These are phyloP conservation scores for Micoletzkya japonica DNA, from an alignment of 2,888 invertebrate genomes.

Conservation along the genomic window DNA sequence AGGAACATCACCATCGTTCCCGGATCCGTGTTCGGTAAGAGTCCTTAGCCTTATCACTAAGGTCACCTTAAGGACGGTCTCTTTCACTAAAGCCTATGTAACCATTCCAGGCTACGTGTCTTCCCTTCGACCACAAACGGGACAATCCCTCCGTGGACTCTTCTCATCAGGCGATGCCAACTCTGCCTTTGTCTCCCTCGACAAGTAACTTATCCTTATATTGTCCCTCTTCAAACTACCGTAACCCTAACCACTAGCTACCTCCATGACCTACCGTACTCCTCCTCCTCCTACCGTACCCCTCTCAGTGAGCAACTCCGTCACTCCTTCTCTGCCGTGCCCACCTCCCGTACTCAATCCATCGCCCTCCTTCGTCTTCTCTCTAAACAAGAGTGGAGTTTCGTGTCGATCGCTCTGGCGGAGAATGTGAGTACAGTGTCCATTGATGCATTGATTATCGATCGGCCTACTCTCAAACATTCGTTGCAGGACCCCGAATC, in stretches of 20 bases:
- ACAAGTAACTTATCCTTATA: slow-evolving; percentile 36
- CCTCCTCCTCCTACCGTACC: slow-evolving; percentile 26
- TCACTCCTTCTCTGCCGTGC: slow-evolving; percentile 27
- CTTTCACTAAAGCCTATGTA: not conserved
- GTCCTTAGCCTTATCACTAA: not conserved
- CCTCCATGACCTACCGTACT: slow-evolving; percentile 10
- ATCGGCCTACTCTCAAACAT: not conserved
- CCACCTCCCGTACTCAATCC: slow-evolving; percentile 19
- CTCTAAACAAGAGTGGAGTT: slow-evolving; percentile 55
- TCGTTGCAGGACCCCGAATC: slow-evolving; percentile 45
- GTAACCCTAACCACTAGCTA: not conserved
- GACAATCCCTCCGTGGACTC: slow-evolving; percentile 45
- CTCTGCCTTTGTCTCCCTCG: slow-evolving; percentile 49
- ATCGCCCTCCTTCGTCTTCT: slow-evolving; percentile 52
- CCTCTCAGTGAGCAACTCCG: slow-evolving; percentile 25
- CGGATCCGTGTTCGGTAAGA: slow-evolving; percentile 52
- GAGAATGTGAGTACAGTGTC: slow-evolving; percentile 36
- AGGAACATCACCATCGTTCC: slow-evolving; percentile 58
- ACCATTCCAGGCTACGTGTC: slow-evolving; percentile 21
- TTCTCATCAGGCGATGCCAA: slow-evolving; percentile 52
- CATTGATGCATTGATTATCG: not conserved
- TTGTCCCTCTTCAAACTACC: slow-evolving; percentile 27
- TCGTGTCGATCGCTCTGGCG: slow-evolving; percentile 51
- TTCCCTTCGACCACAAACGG: slow-evolving; percentile 15
- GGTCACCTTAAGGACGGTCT: not conserved